Conservation (phyloP, 92 coral and sea anemone genomes). For the Siderastrea siderea region DNA sequence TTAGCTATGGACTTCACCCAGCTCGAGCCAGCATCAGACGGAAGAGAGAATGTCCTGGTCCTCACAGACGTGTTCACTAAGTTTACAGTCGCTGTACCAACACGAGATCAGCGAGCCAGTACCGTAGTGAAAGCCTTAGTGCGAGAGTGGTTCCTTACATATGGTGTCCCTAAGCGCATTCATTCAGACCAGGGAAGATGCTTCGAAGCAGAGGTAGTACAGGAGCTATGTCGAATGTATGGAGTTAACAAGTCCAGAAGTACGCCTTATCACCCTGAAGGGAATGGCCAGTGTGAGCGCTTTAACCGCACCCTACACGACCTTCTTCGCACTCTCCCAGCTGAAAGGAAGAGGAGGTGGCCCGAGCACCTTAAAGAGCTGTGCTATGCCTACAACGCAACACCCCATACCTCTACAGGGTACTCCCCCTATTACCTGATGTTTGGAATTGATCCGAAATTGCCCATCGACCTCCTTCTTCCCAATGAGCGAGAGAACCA, state of each 20-base stretch:
- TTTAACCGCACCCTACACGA: constrained; percentile 19
- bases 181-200: constrained; percentile 78
- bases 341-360: constrained; percentile 33
- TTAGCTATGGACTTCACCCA: constrained; percentile 49
- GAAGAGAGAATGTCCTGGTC: constrained; percentile 40
- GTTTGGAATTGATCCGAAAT: constrained; percentile 7
- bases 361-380: not conserved
- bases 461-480: not conserved
- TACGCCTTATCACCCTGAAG: constrained; percentile 18
- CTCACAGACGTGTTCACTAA: constrained; percentile 34
- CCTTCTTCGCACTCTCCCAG: constrained; percentile 27
- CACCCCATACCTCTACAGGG: constrained; percentile 9
- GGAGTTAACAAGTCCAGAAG: constrained; percentile 22
- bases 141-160: constrained; percentile 51
- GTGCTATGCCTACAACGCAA: constrained; percentile 21
- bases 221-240: constrained; percentile 59
- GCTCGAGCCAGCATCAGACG: constrained; percentile 33
- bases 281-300: not conserved
- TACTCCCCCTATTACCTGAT: constrained; percentile 22
- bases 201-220: constrained; percentile 61
- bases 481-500: not conserved
- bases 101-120: constrained; percentile 40
- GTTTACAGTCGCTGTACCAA: constrained; percentile 35
- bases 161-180: constrained; percentile 63
- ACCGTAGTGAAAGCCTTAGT: constrained; percentile 52